Evolutionary conservation across 2,113 vertebrate species (phyloP).

Genomic region (Rhynchomys soricoides): DNA sequence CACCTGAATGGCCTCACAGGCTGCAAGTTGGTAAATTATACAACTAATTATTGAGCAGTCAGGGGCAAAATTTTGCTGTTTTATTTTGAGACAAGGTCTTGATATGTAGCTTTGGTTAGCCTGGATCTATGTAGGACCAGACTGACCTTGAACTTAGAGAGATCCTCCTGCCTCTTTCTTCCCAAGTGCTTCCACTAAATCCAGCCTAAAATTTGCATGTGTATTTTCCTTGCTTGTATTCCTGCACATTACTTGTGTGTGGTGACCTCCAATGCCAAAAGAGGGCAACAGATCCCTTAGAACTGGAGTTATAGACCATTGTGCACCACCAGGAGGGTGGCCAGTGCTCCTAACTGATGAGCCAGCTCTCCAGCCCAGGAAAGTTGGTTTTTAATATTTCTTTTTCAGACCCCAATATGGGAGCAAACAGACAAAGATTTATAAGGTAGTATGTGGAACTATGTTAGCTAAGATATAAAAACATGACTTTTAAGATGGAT

Average conservation of each 20-base stretch:
- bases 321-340: not conserved
- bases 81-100: not conserved
- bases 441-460: not conserved
- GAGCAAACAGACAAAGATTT: not conserved
- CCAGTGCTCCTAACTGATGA: not conserved
- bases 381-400: not conserved
- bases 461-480: not conserved
- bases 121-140: not conserved
- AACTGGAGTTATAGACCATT: not conserved
- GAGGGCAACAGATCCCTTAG: not conserved
- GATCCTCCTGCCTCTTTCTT: not conserved
- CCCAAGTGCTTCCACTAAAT: not conserved
- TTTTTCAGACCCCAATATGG: not conserved
- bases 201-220: not conserved
- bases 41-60: not conserved
- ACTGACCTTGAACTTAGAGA: not conserved
- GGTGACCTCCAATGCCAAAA: not conserved
- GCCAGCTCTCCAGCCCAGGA: not conserved
- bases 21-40: not conserved
- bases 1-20: not conserved
- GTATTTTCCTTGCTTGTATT: not conserved
- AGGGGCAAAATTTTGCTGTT: not conserved
- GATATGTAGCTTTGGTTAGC: not conserved
- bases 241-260: not conserved
- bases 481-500: slow-evolving; percentile 1